Conservation (phyloP, 2,797 vertebrate species). For the Melanotaenia parkinsoni region DNA sequence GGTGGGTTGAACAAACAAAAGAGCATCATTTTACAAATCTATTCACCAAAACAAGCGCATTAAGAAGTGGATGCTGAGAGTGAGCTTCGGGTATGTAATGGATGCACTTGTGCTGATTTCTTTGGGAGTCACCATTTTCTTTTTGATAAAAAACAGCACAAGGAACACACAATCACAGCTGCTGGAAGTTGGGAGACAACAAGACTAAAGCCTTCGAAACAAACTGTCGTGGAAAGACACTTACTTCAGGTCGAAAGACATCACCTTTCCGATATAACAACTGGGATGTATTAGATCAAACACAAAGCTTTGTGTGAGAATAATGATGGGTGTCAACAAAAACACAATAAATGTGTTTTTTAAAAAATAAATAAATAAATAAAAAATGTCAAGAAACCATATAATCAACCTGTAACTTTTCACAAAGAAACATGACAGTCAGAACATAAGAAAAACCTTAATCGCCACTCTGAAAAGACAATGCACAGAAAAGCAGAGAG, state of each 20-base stretch:
- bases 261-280: constrained; percentile 89
- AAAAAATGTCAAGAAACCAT: background rate
- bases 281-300: constrained; percentile 77
- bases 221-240: constrained; percentile 64
- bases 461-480: background rate
- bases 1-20: constrained; percentile 9
- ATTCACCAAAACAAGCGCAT: constrained; percentile 21
- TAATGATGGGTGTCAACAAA: constrained; percentile 28
- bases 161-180: constrained; percentile 45
- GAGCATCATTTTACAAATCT: constrained; percentile 26
- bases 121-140: background rate
- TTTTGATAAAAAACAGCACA: constrained; percentile 34
- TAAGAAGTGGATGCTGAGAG: constrained; percentile 13
- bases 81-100: constrained; percentile 23
- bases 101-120: constrained; percentile 45
- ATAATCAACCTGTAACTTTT: background rate
- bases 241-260: constrained; percentile 87
- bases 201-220: constrained; percentile 36
- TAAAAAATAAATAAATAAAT: background rate
- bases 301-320: constrained; percentile 51
- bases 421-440: background rate
- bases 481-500: background rate
- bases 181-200: constrained; percentile 21
- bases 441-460: background rate
- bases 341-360: constrained; percentile 16